These are phyloP conservation scores for Eudyptes chrysolophus DNA, from an alignment of 2,113 vertebrate species.

Conservation along the genomic window DNA sequence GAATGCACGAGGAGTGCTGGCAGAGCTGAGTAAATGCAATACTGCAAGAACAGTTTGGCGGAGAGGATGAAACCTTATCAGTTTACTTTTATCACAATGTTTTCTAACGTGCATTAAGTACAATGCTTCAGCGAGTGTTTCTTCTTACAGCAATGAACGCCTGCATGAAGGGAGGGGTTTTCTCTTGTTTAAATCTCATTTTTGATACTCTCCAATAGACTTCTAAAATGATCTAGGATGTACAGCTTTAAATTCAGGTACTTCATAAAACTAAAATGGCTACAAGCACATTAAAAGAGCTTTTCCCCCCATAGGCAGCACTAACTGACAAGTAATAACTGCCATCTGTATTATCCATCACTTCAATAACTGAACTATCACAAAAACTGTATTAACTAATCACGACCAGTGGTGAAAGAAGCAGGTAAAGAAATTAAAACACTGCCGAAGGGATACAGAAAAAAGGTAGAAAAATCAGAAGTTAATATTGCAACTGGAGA, in stretches of 20 bases:
- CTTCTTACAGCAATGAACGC: background rate
- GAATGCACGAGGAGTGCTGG: background rate
- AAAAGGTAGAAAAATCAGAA: background rate
- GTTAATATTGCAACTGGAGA: background rate
- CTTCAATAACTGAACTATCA: background rate
- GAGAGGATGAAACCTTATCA: background rate
- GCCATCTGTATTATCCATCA: background rate
- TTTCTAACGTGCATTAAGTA: background rate
- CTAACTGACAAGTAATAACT: background rate
- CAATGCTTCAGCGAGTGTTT: fast-evolving
- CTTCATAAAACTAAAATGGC: background rate
- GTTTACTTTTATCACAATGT: background rate
- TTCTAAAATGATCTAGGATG: too few relatives aligned
- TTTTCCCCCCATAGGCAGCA: background rate
- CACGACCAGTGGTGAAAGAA: background rate
- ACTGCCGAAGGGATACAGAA: background rate
- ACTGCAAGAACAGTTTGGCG: background rate
- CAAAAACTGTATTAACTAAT: background rate
- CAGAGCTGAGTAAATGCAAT: background rate
- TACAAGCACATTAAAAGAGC: background rate
- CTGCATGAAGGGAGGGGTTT: background rate
- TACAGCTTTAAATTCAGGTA: background rate
- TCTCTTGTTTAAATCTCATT: background rate
- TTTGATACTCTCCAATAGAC: background rate
- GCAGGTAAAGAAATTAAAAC: background rate